A percentile compares a stretch with the other conserved stretches of the same genome.
These are phyloP conservation scores for Drosophila aldrichi DNA, from an alignment of 2,888 invertebrate genomes.

Conservation along the genomic window DNA sequence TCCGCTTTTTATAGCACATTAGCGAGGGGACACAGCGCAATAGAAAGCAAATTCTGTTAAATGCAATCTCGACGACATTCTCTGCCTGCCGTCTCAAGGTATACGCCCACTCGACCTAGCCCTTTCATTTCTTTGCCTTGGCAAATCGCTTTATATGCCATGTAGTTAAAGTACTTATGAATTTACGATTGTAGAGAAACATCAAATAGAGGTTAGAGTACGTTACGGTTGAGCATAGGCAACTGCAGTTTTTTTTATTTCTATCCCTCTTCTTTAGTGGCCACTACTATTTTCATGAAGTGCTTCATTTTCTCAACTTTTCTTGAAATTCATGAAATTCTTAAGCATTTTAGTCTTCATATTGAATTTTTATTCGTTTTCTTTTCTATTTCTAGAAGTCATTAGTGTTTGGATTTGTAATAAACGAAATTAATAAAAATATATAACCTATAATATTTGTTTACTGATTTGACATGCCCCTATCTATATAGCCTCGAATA, in stretches of 20 bases:
- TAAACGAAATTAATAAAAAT: no score
- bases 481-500: no score
- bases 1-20: constrained; percentile 64
- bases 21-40: not conserved
- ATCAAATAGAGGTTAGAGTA: not conserved
- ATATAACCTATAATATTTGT: no score
- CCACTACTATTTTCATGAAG: not conserved
- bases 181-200: not conserved
- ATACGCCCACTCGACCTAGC: constrained; percentile 8
- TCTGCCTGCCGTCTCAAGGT: constrained; percentile 1
- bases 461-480: no score
- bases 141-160: constrained; percentile 37
- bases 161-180: not conserved
- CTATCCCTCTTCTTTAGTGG: no score
- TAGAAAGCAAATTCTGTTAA: constrained; percentile 7
- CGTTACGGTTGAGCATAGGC: not conserved
- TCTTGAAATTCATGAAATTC: no score
- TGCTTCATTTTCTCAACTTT: no score
- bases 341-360: no score
- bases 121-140: constrained; percentile 14
- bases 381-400: no score
- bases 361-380: no score
- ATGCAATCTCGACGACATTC: constrained; percentile 9
- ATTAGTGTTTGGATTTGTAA: no score
- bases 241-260: not conserved